Base-by-base conservation (phyloP, 64 coral and sea anemone species). In the Orbicella faveolata region DNA sequence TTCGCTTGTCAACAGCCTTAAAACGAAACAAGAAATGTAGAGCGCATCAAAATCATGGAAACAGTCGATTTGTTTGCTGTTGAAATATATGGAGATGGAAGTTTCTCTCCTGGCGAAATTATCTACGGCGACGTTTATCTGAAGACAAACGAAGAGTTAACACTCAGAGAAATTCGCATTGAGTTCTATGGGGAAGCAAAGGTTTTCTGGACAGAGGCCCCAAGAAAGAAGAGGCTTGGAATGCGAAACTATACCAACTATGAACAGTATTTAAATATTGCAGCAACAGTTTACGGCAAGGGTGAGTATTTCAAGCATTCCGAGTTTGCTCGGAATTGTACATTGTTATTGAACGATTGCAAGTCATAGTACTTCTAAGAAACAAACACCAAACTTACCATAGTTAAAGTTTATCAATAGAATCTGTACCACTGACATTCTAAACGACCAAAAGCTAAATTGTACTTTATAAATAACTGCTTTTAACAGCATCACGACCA, bases 261-360 rank as follows among this genome's bases (percentile, higher is more conserved):
- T 25, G 82, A 84, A 12, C 82, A 84, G 63, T 84, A 84, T 39
- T 84, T 84, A n/a, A 84, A 84, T 37, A 84, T 84, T 84, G 82
- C 82, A 16, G 63, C 39, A 16, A 84, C 82, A 84, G 82, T 52
- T 67, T 84, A 52, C 52, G 82, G 82, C 35, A 84, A 84, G 52
- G 82, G 82, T 84, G 51, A 51, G 82, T 15, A 52, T 64, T 33
- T 52, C 30, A 23, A n/a, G 23, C 25, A 69, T 69, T n/a, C 8
- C 8, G 66, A 21, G 25, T 25, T n/a, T 25, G 9, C 4, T 25
- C 21, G 20, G 66, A n/a, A 23, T 69, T 69, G 9, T 69, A 69
- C 20, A n/a, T n/a, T n/a, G 66, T 9, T 23, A 57, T 57, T 57
- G 13, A 9, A 57, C 54, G 66, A 69, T 69, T 10, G 8, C 66